Conservation (phyloP, 1,140 invertebrate species). For the Phymorhynchus buccinoides region DNA sequence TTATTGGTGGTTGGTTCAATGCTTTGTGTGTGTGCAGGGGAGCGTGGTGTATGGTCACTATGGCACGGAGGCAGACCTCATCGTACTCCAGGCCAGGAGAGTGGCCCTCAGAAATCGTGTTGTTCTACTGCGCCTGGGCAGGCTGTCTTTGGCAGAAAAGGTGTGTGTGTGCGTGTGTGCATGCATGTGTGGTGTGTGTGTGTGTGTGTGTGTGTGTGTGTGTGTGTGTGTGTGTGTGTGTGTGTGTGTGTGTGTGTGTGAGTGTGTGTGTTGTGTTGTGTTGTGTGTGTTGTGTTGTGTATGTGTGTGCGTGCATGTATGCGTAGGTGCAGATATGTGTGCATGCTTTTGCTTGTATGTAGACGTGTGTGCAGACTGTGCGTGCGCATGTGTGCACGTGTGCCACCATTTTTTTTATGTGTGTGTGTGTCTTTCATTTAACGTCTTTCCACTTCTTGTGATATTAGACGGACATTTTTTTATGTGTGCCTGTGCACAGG, state of each 20-base stretch:
- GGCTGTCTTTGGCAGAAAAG: conserved; percentile 41
- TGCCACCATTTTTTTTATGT: too few species aligned
- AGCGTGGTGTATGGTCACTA: conserved; percentile 48
- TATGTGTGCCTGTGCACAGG: too few species aligned
- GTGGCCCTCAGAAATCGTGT: conserved; percentile 31
- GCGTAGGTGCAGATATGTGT: not conserved
- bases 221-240: conserved; percentile 15
- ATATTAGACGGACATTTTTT: too few species aligned
- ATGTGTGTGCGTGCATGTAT: too few species aligned
- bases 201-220: conserved; percentile 4
- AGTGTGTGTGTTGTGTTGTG: too few species aligned
- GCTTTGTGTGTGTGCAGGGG: conserved; percentile 42
- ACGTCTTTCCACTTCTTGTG: too few species aligned
- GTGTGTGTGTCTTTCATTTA: too few species aligned
- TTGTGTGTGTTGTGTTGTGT: too few species aligned
- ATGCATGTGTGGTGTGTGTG: too few species aligned
- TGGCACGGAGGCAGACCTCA: conserved; percentile 43
- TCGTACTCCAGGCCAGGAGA: conserved; percentile 31
- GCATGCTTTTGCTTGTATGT: not conserved
- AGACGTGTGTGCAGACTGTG: not conserved
- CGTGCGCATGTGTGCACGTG: too few species aligned
- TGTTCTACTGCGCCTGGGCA: conserved; percentile 44
- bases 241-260: conserved; percentile 18
- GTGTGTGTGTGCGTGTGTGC: conserved; percentile 4
- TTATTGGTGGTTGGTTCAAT: too few species aligned